A percentile compares a stretch with the other conserved stretches of the same genome.
Evolutionary conservation across 2,797 vertebrate genomes (phyloP).

Genomic region (Limnodromus scolopaceus): DNA sequence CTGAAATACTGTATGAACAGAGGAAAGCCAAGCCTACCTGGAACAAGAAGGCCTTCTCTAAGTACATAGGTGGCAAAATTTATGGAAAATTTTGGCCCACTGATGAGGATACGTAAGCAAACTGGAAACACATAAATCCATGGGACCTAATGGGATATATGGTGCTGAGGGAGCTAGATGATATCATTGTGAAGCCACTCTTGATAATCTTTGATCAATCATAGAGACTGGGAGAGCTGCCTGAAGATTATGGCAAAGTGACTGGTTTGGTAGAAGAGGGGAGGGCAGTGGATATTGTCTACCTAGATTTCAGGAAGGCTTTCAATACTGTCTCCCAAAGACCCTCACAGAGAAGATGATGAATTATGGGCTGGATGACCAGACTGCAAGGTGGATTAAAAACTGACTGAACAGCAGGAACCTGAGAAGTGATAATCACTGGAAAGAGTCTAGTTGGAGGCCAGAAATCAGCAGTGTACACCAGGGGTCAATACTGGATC

Average conservation of each 20-base stretch:
- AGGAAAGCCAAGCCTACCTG: neutral
- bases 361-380: neutral
- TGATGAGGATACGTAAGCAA: neutral
- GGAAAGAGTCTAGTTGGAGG: neutral
- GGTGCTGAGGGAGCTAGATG: neutral
- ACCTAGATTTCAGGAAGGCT: neutral
- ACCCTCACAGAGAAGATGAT: neutral
- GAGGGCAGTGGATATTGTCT: neutral
- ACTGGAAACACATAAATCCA: neutral
- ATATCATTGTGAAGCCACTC: accelerated
- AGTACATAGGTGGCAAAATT: neutral
- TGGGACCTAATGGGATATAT: neutral
- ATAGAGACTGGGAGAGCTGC: neutral
- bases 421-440: neutral
- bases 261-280: neutral
- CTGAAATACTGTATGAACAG: neutral
- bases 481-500: neutral
- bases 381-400: neutral
- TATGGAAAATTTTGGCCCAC: neutral
- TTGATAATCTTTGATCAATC: neutral
- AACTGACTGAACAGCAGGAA: neutral
- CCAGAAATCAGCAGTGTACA: neutral
- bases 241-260: neutral
- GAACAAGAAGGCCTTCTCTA: neutral
- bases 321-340: neutral